phyloP scores from a whole-genome alignment of 1,140 invertebrate genomes.

The Akabosia matsudoensis region DNA sequence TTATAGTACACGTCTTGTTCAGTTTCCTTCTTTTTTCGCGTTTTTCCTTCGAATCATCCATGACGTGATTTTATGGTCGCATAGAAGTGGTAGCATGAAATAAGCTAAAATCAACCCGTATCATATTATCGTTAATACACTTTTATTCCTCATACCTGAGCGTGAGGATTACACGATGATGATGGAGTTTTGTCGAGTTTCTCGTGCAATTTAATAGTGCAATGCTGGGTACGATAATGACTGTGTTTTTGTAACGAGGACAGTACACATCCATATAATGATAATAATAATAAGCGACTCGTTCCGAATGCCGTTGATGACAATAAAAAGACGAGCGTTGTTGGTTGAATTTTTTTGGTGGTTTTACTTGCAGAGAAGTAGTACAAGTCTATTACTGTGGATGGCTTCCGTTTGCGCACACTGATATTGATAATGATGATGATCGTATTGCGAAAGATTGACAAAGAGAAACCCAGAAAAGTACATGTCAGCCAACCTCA shows the following conservation, averaged over 20 bases:
- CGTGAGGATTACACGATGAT: no score
- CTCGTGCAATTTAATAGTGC: constrained; percentile 18
- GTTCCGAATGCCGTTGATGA: not conserved
- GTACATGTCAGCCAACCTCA: no score
- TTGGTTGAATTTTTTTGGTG: constrained; percentile 9
- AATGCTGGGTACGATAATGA: constrained; percentile 17
- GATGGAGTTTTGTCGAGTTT: not conserved
- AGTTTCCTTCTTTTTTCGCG: not conserved
- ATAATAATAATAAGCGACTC: not conserved
- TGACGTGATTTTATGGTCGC: constrained; percentile 3
- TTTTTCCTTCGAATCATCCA: constrained; percentile 3
- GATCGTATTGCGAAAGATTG: not conserved
- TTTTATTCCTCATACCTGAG: no score
- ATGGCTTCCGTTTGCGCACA: not conserved
- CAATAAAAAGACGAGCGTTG: not conserved
- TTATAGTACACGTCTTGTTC: not conserved
- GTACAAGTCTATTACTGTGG: constrained; percentile 15
- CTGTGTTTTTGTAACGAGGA: constrained; percentile 8
- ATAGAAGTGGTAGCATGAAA: not conserved
- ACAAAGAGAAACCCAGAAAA: not conserved
- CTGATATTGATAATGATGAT: not conserved
- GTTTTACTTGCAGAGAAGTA: not conserved
- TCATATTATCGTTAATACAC: no score
- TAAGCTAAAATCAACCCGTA: no score
- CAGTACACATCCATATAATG: no score